A percentile compares a stretch with the other conserved stretches of the same genome.
Conservation (phyloP, 1,140 invertebrate species). For the Hycleus cichorii region DNA sequence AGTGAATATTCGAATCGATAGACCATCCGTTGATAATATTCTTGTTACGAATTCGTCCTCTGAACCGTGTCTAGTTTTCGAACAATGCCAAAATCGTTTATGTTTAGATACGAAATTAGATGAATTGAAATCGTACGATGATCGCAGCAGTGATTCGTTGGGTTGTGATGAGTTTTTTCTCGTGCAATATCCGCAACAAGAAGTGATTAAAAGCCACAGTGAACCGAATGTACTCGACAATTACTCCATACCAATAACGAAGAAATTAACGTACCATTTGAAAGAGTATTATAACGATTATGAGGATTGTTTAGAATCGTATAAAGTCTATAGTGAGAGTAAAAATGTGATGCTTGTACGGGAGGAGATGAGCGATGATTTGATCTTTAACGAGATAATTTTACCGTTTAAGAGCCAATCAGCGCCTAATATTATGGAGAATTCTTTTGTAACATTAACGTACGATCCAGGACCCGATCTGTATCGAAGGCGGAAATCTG, state of each 20-base stretch:
- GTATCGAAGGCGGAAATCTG: conserved; percentile 30
- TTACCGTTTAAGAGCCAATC: conserved; percentile 34
- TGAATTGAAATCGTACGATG: conserved; percentile 33
- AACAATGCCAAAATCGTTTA: conserved; percentile 22
- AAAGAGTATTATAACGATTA: conserved; percentile 41
- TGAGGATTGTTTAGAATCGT: conserved; percentile 37
- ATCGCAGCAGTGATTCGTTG: conserved; percentile 17
- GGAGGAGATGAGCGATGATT: conserved; percentile 32
- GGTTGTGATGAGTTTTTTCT: conserved; percentile 39
- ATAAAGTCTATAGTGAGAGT: conserved; percentile 17
- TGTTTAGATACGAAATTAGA: conserved; percentile 31
- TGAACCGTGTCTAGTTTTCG: conserved; percentile 22
- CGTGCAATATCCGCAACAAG: conserved; percentile 30
- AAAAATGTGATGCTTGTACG: conserved; percentile 1
- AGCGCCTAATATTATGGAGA: conserved; percentile 34
- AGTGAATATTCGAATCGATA: conserved; percentile 12
- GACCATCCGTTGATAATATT: conserved; percentile 10
- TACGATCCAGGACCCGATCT: conserved; percentile 37
- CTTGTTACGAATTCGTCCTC: conserved; percentile 14
- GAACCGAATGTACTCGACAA: conserved; percentile 30
- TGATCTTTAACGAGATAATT: conserved; percentile 34
- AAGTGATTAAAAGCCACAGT: conserved; percentile 30
- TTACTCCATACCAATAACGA: conserved; percentile 10
- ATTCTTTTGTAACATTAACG: conserved; percentile 35
- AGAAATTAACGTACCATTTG: conserved; percentile 21